Percentiles rank a stretch among this genome's conserved stretches.
Conservation (phyloP, 2,888 invertebrate species). For the Zhuqinia jingwanae region DNA sequence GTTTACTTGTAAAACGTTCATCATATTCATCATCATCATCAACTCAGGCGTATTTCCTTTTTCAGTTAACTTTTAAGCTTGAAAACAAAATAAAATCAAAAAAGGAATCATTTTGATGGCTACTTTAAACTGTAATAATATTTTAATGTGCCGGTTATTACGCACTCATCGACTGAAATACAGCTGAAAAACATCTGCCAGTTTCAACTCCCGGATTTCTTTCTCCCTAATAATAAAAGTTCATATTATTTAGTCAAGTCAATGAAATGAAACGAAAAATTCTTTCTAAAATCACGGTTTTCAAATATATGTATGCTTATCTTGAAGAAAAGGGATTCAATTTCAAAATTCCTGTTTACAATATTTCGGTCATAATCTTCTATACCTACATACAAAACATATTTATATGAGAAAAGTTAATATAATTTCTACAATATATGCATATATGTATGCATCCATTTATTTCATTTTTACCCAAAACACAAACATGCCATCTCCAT, state of each 20-base stretch:
- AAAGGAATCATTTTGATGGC: background rate
- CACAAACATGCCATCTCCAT: constrained; percentile 24
- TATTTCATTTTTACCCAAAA: background rate
- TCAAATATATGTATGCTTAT: background rate
- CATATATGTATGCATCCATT: background rate
- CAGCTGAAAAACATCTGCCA: constrained; percentile 62
- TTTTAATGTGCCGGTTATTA: constrained; percentile 29
- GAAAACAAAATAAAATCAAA: background rate
- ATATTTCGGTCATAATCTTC: background rate
- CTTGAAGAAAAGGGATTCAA: constrained; percentile 2
- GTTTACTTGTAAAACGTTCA: constrained; percentile 11
- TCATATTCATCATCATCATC: too few species aligned
- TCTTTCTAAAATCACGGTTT: constrained; percentile 6
- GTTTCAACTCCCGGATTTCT: background rate
- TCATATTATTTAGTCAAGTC: background rate
- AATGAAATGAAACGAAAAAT: constrained; percentile 6
- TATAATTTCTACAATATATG: background rate
- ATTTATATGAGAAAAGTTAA: background rate
- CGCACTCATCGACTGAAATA: background rate
- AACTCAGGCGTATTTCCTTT: background rate
- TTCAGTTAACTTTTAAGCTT: constrained; percentile 1
- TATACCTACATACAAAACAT: too few species aligned
- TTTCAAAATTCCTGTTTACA: constrained; percentile 12
- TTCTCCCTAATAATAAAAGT: background rate
- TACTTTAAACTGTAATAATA: constrained; percentile 17